phyloP scores from a whole-genome alignment of 2,888 invertebrate genomes.

The Synanthedon tipuliformis region DNA sequence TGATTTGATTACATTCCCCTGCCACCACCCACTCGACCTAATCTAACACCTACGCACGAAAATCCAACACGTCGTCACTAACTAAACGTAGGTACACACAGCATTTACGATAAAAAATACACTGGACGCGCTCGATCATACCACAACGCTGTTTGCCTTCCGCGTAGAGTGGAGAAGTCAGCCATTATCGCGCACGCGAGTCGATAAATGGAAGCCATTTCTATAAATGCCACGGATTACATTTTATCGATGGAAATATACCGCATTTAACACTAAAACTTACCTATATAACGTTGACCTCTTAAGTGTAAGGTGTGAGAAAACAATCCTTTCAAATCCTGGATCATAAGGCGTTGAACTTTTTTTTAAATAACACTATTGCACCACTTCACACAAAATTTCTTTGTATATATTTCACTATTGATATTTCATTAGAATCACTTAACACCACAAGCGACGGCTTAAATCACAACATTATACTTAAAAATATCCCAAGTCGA shows the following conservation, averaged over 20 bases:
- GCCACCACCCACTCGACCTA: constrained; percentile 34
- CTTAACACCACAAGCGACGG: constrained; percentile 54
- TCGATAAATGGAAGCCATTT: constrained; percentile 68
- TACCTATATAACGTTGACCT: constrained; percentile 46
- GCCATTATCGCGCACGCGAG: constrained; percentile 68
- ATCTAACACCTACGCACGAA: constrained; percentile 39
- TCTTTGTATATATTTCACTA: constrained; percentile 43
- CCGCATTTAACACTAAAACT: constrained; percentile 24
- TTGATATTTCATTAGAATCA: constrained; percentile 40
- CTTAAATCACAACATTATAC: constrained; percentile 57
- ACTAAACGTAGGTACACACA: background rate
- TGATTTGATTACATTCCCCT: constrained; percentile 36
- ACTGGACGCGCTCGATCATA: background rate
- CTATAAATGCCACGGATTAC: constrained; percentile 49
- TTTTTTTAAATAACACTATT: constrained; percentile 37
- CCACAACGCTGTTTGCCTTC: constrained; percentile 17
- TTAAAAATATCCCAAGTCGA: constrained; percentile 47
- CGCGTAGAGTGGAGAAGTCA: constrained; percentile 46
- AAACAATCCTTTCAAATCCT: constrained; percentile 63
- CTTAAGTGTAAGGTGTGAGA: constrained; percentile 27
- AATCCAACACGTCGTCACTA: constrained; percentile 20
- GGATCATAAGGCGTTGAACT: constrained; percentile 30
- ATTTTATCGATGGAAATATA: constrained; percentile 6
- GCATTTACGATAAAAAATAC: background rate
- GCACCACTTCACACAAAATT: constrained; percentile 55